Conservation (phyloP, 2,888 invertebrate genomes). For the Plutella xylostella region DNA sequence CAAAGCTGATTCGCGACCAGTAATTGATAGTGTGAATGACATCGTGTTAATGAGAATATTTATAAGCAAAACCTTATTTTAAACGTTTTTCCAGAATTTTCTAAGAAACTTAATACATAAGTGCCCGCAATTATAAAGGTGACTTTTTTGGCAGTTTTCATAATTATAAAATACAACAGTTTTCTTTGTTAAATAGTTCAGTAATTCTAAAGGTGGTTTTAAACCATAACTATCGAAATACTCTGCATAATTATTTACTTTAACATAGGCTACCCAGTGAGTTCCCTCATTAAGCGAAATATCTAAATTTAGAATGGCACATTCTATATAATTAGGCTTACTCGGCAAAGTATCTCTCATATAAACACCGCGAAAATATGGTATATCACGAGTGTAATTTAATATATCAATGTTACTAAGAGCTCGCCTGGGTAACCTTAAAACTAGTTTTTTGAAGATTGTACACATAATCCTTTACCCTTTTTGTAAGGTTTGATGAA, state of each 20-base stretch:
- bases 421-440: slow-evolving; percentile 10
- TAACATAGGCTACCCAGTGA: slow-evolving; percentile 34
- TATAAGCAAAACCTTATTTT: not conserved
- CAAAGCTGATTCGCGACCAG: slow-evolving; percentile 15
- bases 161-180: slow-evolving; percentile 22
- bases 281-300: too few species aligned
- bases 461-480: slow-evolving; percentile 6
- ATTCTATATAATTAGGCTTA: slow-evolving; percentile 17
- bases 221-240: slow-evolving; percentile 37
- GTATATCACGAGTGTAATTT: too few species aligned
- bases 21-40: slow-evolving; percentile 21
- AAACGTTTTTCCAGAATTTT: slow-evolving; percentile 4
- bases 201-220: slow-evolving; percentile 26
- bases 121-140: slow-evolving; percentile 5
- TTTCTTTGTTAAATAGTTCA: slow-evolving; percentile 17
- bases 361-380: too few species aligned
- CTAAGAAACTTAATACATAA: slow-evolving; percentile 9
- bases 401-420: slow-evolving; percentile 12
- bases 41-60: not conserved
- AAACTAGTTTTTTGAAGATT: slow-evolving; percentile 12
- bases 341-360: too few species aligned
- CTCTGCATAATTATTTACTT: slow-evolving; percentile 21
- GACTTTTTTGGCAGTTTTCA: slow-evolving; percentile 6
- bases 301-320: slow-evolving; percentile 25
- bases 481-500: too few species aligned